Percentiles rank a stretch among this genome's conserved stretches.
phyloP scores from a whole-genome alignment of 2,888 invertebrate species.

The Epinotia ramella region DNA sequence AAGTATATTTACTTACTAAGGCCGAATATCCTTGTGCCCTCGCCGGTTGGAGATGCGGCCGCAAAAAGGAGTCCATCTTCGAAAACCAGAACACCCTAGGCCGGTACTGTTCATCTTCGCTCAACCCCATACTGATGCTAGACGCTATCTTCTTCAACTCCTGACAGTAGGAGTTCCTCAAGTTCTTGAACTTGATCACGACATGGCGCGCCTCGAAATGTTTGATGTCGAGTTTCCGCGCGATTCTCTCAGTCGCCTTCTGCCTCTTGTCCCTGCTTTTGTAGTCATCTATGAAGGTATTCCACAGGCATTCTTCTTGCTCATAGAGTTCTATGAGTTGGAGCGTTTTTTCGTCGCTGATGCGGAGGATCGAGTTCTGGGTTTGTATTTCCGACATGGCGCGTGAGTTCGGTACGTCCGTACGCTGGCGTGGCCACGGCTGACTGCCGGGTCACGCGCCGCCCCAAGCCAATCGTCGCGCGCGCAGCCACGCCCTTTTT shows the following conservation, averaged over 20 bases:
- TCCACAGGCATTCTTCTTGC: slow-evolving; percentile 64
- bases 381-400: slow-evolving; percentile 40
- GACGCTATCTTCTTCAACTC: slow-evolving; percentile 66
- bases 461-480: slow-evolving; percentile 18
- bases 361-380: slow-evolving; percentile 54
- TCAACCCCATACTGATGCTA: slow-evolving; percentile 44
- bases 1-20: slow-evolving; percentile 16
- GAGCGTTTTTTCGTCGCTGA: slow-evolving; percentile 55
- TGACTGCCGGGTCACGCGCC: slow-evolving; percentile 34
- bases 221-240: slow-evolving; percentile 57
- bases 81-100: slow-evolving; percentile 64
- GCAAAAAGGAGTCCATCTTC: slow-evolving; percentile 64
- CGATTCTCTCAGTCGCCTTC: slow-evolving; percentile 59
- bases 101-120: slow-evolving; percentile 53
- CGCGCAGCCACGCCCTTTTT: slow-evolving; percentile 24
- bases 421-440: slow-evolving; percentile 41
- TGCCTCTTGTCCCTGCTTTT: slow-evolving; percentile 53
- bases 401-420: slow-evolving; percentile 30
- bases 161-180: slow-evolving; percentile 68
- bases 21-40: slow-evolving; percentile 28
- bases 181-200: slow-evolving; percentile 67
- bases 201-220: slow-evolving; percentile 64
- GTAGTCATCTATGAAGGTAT: slow-evolving; percentile 57
- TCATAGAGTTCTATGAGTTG: slow-evolving; percentile 61
- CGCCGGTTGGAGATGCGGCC: slow-evolving; percentile 57